phyloP scores from a whole-genome alignment of 2,797 vertebrate species.

The Rhynchonycteris naso region DNA sequence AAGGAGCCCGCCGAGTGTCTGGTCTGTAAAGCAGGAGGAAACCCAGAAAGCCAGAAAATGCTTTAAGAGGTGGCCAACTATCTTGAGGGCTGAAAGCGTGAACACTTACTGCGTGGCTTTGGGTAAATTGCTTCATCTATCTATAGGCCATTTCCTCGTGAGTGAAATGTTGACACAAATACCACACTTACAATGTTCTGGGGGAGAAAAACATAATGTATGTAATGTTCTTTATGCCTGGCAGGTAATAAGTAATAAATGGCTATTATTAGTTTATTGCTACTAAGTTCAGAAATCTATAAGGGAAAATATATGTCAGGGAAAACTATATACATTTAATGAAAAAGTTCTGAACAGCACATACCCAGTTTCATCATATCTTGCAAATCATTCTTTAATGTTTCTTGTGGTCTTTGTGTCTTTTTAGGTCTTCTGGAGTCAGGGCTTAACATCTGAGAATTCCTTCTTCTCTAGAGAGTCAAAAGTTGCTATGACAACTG shows the following conservation, averaged over 20 bases:
- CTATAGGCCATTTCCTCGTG: conserved; percentile 41
- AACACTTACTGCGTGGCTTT: background rate
- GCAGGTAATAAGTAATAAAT: conserved; percentile 41
- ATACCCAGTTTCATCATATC: conserved; percentile 62
- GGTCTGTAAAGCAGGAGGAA: background rate
- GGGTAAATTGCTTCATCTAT: background rate
- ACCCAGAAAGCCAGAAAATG: background rate
- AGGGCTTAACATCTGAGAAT: conserved; percentile 68
- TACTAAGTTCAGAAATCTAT: conserved; percentile 54
- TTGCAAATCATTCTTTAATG: conserved; percentile 67
- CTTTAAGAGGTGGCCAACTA: background rate
- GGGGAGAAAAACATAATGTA: background rate
- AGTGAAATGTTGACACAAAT: conserved; percentile 40
- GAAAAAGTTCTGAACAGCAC: conserved; percentile 56
- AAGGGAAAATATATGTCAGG: conserved; percentile 22
- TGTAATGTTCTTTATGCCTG: conserved; percentile 48
- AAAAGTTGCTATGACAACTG: conserved; percentile 82
- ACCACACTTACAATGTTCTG: background rate
- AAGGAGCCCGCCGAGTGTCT: background rate
- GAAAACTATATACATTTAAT: conserved; percentile 32
- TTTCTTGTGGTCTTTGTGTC: conserved; percentile 65
- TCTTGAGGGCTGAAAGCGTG: background rate
- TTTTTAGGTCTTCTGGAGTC: conserved; percentile 70
- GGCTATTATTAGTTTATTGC: conserved; percentile 57
- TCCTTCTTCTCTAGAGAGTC: conserved; percentile 68